Conservation (phyloP, 2,888 invertebrate genomes). For the Aradus depressus region DNA sequence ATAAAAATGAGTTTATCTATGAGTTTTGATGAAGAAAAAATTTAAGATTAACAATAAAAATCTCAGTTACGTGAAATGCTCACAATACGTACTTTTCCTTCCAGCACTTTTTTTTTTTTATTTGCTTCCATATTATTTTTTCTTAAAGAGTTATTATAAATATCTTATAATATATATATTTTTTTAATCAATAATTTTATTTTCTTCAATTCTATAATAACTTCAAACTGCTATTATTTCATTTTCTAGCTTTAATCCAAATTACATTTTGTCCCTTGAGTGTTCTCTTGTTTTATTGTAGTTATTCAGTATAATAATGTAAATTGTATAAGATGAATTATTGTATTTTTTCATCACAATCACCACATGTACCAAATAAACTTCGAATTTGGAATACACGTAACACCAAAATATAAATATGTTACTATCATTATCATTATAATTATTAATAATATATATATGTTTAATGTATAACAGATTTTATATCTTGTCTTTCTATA, state of each 20-base stretch:
- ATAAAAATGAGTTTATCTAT: conserved; percentile 11
- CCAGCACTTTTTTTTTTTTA: conserved; percentile 6
- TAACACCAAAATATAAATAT: conserved; percentile 17
- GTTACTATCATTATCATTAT: conserved; percentile 16
- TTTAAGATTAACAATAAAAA: too few species aligned
- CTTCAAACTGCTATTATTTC: too few species aligned
- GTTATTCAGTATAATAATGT: too few species aligned
- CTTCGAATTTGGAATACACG: conserved; percentile 16
- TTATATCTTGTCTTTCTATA: conserved; percentile 19
- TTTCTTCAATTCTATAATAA: conserved; percentile 6
- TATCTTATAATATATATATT: not conserved
- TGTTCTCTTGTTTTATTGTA: too few species aligned
- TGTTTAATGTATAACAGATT: conserved; percentile 16
- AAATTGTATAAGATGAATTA: too few species aligned
- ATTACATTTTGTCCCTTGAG: too few species aligned
- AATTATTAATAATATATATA: conserved; percentile 15
- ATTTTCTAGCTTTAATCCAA: too few species aligned
- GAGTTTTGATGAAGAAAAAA: too few species aligned
- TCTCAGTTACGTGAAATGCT: conserved; percentile 14
- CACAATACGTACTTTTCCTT: conserved; percentile 13
- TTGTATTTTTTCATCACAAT: too few species aligned
- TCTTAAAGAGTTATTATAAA: too few species aligned
- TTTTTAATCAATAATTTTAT: not conserved
- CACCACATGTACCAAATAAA: conserved; percentile 12
- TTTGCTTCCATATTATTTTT: not conserved